Percentiles rank a stretch among this genome's conserved stretches.
Conservation (phyloP, 2,888 invertebrate species). For the Tenodera sinensis region DNA sequence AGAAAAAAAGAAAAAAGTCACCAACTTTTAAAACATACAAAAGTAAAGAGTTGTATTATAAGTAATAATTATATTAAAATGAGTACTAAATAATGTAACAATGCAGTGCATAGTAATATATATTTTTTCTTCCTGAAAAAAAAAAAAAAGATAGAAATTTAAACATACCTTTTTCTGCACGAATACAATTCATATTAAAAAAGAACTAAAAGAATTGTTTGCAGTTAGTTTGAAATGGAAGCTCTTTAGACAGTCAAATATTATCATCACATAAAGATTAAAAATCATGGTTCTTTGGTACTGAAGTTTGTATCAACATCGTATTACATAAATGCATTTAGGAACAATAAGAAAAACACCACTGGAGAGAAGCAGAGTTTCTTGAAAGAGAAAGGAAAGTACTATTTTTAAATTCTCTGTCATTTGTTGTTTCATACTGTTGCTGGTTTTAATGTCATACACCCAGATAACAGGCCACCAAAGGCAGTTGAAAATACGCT, state of each 20-base stretch:
- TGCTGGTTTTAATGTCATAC: neutral
- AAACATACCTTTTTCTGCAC: neutral
- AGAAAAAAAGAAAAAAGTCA: neutral
- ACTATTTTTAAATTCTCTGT: neutral
- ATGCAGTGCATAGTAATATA: conserved; percentile 1
- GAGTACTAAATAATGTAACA: neutral
- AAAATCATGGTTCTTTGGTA: neutral
- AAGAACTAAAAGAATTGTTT: neutral
- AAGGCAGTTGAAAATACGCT: neutral
- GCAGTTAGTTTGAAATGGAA: neutral
- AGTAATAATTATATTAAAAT: neutral
- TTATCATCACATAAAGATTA: neutral
- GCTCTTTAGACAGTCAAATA: neutral
- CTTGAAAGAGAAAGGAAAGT: neutral
- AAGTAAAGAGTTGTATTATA: conserved; percentile 12
- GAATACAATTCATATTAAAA: neutral
- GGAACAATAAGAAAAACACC: neutral
- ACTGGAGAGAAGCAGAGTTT: neutral
- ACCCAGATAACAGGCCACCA: neutral
- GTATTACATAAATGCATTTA: neutral
- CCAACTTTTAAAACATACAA: neutral
- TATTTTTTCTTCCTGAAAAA: neutral
- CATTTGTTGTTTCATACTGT: neutral
- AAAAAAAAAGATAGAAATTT: neutral
- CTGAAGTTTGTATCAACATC: neutral